Evolutionary conservation across 2,888 invertebrate genomes (phyloP).

Genomic region (Hirtodrosophila histrioides): DNA sequence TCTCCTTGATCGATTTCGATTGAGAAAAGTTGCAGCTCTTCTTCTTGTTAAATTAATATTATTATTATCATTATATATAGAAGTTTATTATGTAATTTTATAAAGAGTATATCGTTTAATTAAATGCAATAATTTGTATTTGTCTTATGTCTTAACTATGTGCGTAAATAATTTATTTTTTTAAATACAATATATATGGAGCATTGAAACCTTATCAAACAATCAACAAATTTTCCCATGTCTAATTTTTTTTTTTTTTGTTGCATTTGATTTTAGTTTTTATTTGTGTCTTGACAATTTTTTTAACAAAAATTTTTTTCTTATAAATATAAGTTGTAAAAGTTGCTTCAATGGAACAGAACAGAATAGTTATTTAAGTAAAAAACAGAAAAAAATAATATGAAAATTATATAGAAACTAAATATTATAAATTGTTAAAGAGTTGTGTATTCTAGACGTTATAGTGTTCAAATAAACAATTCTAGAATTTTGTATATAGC

Average conservation of each 20-base stretch:
- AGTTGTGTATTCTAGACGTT: constrained; percentile 52
- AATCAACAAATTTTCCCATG: not conserved
- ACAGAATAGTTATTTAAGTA: constrained; percentile 42
- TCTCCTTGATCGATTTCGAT: constrained; percentile 5
- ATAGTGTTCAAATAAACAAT: constrained; percentile 33
- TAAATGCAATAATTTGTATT: constrained; percentile 44
- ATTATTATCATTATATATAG: constrained; percentile 17
- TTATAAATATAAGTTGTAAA: constrained; percentile 16
- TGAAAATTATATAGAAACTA: constrained; percentile 13
- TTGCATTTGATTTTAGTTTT: constrained; percentile 5
- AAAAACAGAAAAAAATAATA: not conserved
- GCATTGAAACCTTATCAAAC: constrained; percentile 4
- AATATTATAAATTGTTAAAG: constrained; percentile 31
- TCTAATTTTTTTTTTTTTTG: not conserved
- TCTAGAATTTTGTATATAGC: constrained; percentile 32
- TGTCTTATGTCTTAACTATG: constrained; percentile 33
- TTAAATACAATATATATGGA: not conserved
- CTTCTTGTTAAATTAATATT: constrained; percentile 59
- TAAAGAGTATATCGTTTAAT: constrained; percentile 48
- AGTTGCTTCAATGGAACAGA: constrained; percentile 41
- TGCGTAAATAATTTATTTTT: constrained; percentile 33
- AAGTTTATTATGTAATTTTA: constrained; percentile 53
- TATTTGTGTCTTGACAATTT: constrained; percentile 1
- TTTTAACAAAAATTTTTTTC: constrained; percentile 11
- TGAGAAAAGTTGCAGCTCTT: constrained; percentile 37